These are phyloP conservation scores for Antheraea mylitta DNA, from an alignment of 1,140 invertebrate species.

Conservation along the genomic window DNA sequence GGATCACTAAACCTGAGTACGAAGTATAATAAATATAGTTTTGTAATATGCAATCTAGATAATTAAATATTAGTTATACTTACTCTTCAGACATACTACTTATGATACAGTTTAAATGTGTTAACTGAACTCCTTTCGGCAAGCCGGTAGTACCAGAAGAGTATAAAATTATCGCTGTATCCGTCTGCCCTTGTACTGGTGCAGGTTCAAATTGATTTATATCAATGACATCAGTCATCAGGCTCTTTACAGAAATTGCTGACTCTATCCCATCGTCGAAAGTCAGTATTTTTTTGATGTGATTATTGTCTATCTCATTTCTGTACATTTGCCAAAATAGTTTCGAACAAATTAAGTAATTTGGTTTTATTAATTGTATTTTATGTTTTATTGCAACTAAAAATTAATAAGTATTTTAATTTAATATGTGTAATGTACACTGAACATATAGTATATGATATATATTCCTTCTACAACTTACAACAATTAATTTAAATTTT, in stretches of 20 bases:
- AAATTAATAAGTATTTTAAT: slow-evolving; percentile 18
- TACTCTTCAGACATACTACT: slow-evolving; percentile 49
- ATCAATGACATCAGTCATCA: slow-evolving; percentile 37
- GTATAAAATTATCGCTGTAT: slow-evolving; percentile 71
- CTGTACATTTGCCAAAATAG: slow-evolving; percentile 44
- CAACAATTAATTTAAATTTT: too few relatives aligned
- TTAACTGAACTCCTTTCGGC: slow-evolving; percentile 88
- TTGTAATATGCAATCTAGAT: slow-evolving; percentile 69
- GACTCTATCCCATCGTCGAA: slow-evolving; percentile 34
- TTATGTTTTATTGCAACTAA: slow-evolving; percentile 50
- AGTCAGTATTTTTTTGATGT: slow-evolving; percentile 41
- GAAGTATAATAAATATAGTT: slow-evolving; percentile 71
- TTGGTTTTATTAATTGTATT: slow-evolving; percentile 44
- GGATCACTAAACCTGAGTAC: slow-evolving; percentile 32
- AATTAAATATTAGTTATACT: slow-evolving; percentile 30
- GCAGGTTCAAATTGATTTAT: slow-evolving; percentile 46
- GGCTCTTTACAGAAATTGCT: slow-evolving; percentile 30
- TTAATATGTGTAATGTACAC: too few relatives aligned
- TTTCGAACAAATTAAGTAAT: slow-evolving; percentile 51
- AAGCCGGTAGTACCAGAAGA: slow-evolving; percentile 86
- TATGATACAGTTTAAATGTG: slow-evolving; percentile 81
- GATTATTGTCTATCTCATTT: slow-evolving; percentile 40
- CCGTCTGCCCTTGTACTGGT: slow-evolving; percentile 44
- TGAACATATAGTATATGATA: too few relatives aligned
- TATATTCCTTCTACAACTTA: too few relatives aligned